Evolutionary conservation across 2,113 vertebrate species (phyloP).

Genomic region (Peromyscus polionotus): DNA sequence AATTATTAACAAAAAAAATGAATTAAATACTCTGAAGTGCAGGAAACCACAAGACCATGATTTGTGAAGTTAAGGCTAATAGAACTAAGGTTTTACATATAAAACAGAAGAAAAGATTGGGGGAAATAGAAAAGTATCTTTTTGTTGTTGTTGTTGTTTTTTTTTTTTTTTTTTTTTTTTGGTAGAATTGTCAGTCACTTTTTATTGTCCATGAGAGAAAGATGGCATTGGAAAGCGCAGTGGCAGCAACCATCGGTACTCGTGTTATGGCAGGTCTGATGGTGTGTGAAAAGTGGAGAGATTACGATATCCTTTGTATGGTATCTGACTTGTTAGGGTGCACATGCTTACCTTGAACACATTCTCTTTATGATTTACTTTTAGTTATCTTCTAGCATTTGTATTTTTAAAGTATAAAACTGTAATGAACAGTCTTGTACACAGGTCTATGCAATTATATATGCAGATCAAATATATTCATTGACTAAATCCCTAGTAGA

Average conservation of each 20-base stretch:
- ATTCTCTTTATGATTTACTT: conserved; percentile 15
- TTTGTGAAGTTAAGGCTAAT: neutral
- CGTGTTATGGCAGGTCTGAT: neutral
- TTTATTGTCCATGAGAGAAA: conserved; percentile 26
- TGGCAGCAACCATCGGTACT: neutral
- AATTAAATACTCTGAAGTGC: neutral
- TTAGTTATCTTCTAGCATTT: conserved; percentile 16
- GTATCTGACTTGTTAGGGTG: neutral
- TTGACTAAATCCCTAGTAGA: conserved; percentile 10
- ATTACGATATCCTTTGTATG: no score
- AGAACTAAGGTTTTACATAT: neutral
- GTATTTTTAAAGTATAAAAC: conserved; percentile 31
- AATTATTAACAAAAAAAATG: neutral
- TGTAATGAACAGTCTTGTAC: neutral
- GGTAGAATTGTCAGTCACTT: conserved; percentile 6
- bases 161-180: neutral
- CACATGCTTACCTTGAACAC: neutral
- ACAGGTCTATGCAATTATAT: neutral
- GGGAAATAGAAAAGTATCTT: neutral
- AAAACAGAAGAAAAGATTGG: neutral
- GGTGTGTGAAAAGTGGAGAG: neutral
- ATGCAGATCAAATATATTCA: neutral
- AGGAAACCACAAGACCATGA: neutral
- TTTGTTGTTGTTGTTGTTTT: no score
- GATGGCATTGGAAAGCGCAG: neutral